phyloP scores from a whole-genome alignment of 2,797 vertebrate species.

The Ispidina lecontei region DNA sequence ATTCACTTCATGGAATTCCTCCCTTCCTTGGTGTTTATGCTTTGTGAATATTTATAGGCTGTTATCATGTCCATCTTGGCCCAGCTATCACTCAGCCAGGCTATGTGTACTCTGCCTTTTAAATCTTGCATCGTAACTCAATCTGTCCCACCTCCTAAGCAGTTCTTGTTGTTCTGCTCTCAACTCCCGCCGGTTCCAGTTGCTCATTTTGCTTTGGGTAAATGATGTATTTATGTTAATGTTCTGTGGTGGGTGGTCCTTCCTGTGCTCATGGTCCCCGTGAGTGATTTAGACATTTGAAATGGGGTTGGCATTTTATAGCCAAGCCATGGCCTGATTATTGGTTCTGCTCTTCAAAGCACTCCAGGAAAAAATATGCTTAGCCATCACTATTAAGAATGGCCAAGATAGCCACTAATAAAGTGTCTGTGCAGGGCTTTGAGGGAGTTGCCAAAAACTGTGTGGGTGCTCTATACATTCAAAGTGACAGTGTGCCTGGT shows the following conservation, averaged over 20 bases:
- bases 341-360: slow-evolving; percentile 45
- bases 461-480: background rate
- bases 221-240: slow-evolving; percentile 42
- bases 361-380: slow-evolving; percentile 20
- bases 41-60: slow-evolving; percentile 79
- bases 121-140: slow-evolving; percentile 75
- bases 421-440: background rate
- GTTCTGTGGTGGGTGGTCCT: slow-evolving; percentile 62
- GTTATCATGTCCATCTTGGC: slow-evolving; percentile 73
- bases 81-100: slow-evolving; percentile 66
- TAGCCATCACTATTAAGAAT: slow-evolving; percentile 41
- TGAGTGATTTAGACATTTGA: slow-evolving; percentile 54
- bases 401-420: slow-evolving; percentile 33
- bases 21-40: slow-evolving; percentile 72
- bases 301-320: slow-evolving; percentile 52
- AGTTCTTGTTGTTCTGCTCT: slow-evolving; percentile 73
- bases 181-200: slow-evolving; percentile 57
- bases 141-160: slow-evolving; percentile 71
- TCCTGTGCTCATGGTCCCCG: background rate
- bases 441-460: background rate
- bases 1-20: slow-evolving; percentile 53
- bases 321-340: slow-evolving; percentile 62
- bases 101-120: slow-evolving; percentile 67
- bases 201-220: slow-evolving; percentile 55
- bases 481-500: background rate